These are phyloP conservation scores for Omphaloscelis lunosa DNA, from an alignment of 2,888 invertebrate species.

Conservation along the genomic window DNA sequence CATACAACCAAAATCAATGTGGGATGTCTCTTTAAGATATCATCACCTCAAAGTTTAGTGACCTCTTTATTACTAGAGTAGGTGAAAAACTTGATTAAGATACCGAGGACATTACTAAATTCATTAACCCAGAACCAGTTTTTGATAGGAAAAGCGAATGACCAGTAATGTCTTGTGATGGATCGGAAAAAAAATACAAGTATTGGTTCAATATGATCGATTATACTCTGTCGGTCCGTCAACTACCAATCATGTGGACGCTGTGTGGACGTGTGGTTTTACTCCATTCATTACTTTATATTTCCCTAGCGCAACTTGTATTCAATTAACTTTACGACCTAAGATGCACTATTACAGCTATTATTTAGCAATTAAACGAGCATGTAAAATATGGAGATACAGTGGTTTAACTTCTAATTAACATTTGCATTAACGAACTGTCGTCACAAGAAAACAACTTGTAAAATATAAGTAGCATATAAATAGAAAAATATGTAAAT, in stretches of 20 bases:
- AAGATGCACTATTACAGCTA: slow-evolving; percentile 1
- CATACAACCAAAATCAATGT: slow-evolving; percentile 33
- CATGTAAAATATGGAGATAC: neutral
- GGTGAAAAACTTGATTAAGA: slow-evolving; percentile 22
- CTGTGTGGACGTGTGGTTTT: neutral
- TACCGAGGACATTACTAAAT: neutral
- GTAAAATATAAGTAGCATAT: slow-evolving; percentile 1
- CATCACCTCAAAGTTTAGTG: slow-evolving; percentile 39
- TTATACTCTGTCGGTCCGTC: neutral
- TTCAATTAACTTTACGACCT: neutral
- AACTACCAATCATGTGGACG: neutral
- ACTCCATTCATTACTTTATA: neutral
- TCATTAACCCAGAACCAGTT: slow-evolving; percentile 34
- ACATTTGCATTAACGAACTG: slow-evolving; percentile 7
- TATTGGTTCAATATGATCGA: neutral
- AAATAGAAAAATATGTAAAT: slow-evolving; percentile 22
- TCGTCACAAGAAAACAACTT: neutral
- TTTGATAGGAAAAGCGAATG: slow-evolving; percentile 19
- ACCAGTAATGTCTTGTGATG: slow-evolving; percentile 1
- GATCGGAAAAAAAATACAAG: neutral
- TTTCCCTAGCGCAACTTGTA: neutral
- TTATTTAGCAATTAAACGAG: neutral
- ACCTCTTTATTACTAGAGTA: slow-evolving; percentile 41
- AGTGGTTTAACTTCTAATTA: slow-evolving; percentile 24
- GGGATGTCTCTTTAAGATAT: neutral